Evolutionary conservation across 2,888 invertebrate species (phyloP), one percentile per base, ranked within the genome.

Genomic region (Drosophila anomelani): DNA sequence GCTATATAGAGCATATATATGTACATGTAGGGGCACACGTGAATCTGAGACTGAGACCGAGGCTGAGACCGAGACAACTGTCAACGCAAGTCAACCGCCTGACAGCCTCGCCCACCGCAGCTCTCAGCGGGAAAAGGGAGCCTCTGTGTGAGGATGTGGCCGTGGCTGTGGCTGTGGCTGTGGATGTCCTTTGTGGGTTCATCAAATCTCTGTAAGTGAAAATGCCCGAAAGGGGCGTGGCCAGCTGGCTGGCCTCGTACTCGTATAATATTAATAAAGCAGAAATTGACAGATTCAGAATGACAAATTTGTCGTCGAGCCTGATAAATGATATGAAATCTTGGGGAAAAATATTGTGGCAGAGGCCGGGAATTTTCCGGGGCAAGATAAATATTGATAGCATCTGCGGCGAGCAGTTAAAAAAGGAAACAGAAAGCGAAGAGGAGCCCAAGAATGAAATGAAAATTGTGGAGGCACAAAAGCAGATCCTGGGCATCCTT

Each of bases 271-370:
- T 89, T 89, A 90, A 90, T 89, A 90, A 90, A 90, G 83, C 79
- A 82, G 78, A 89, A 89, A 90, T 90, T 90, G 89, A 90, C 90
- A 90, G 90, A 81, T 88, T 87, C 81, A 83, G 83, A 88, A 91
- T 90, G 91, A 90, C 91, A 90, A 90, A 90, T 90, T 90, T 89
- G 88, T 89, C 89, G 76, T 87, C 89, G 86, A 84, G 88, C 80
- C 90, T 90, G 91, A 90, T 90, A 91, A 90, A 90, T 90, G 90
- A 88, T 89, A 81, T 81, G 72, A 82, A 84, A 78, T 81, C 82
- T 83, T 62, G 79, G 75, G 85, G 57, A 88, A 84, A 86, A 87
- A 89, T 86, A 78, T 80, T 83, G 82, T 80, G 76, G 67, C 76
- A 56, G 32, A 20, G 43, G 49, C 49, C 36, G 49, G n/a, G 29